Evolutionary conservation across 2,888 invertebrate genomes (phyloP).

Genomic region (Lasius fuliginosus): DNA sequence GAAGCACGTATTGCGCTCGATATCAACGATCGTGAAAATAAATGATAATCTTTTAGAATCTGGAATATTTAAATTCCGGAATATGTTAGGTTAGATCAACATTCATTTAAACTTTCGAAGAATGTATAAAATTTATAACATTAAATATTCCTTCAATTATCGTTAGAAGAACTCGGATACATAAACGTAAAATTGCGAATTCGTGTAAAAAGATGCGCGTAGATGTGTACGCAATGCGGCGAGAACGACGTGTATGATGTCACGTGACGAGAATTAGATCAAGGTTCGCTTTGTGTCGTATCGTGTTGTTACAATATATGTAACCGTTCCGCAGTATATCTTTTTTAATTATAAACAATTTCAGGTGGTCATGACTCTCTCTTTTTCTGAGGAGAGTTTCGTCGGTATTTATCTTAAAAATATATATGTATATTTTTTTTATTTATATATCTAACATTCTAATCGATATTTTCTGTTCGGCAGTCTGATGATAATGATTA

Average conservation of each 20-base stretch:
- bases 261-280: conserved; percentile 29
- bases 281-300: background rate
- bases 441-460: background rate
- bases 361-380: background rate
- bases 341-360: background rate
- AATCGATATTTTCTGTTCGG: background rate
- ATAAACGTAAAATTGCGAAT: background rate
- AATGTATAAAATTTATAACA: background rate
- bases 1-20: background rate
- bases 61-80: background rate
- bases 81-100: background rate
- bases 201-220: background rate
- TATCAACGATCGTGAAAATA: background rate
- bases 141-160: background rate
- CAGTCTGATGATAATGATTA: background rate
- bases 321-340: background rate
- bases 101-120: background rate
- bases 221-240: conserved; percentile 21
- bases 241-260: background rate
- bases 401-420: background rate
- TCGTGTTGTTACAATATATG: background rate
- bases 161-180: background rate
- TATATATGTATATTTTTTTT: background rate
- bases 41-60: background rate
- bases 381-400: background rate